Base-by-base conservation (phyloP, 2,113 vertebrate species). In the Sinocyclocheilus rhinocerous region DNA sequence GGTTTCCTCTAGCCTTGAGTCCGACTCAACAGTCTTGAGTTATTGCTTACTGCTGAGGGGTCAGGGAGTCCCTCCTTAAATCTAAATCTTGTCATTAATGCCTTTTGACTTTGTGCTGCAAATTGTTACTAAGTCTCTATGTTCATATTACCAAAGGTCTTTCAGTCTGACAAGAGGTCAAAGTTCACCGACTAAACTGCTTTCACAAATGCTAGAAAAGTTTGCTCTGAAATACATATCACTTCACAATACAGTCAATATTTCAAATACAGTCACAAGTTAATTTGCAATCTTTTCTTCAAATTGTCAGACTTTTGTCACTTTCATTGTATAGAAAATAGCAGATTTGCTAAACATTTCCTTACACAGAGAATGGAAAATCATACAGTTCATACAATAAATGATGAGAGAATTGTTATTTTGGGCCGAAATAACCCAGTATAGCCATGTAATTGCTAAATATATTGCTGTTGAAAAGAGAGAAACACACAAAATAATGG, bases 391-490 rank as follows among this genome's bases (percentile, higher is more conserved):
- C 13, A 15, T 65, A 33, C 26, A 57, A 39, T 39, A 72, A 39
- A 72, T 72, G 18, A 20, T 9, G 0, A 42, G 4, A 78, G 7
- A 59, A 12, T 39, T 22, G n/a, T n/a, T n/a, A 70, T 22, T 39
- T 70, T 12, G 1, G 3, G 9, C 4, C 22, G 5, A 36, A 57
- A 5, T 57, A 36, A 22, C 18, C 52, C 20, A 52, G 50, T 78
- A 59, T 36, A 78, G 29, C 52, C 52, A 78, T 76, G 75, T 33
- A 55, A 55, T 52, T 29, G 26, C 75, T 52, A 29, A 76, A 55
- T 55, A 52, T 22, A 78, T n/a, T 39, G 52, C 29, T 36, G 29
- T 78, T 36, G 18, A 33, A 1, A 0, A 76, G 16, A 78, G 6
- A 36, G 76, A 57, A 59, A 78, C 1, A 55, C 26, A 29, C 16